A percentile compares a stretch with the other conserved stretches of the same genome.
Conservation (phyloP, 2,113 vertebrate species). For the Mormyrus lacerda region DNA sequence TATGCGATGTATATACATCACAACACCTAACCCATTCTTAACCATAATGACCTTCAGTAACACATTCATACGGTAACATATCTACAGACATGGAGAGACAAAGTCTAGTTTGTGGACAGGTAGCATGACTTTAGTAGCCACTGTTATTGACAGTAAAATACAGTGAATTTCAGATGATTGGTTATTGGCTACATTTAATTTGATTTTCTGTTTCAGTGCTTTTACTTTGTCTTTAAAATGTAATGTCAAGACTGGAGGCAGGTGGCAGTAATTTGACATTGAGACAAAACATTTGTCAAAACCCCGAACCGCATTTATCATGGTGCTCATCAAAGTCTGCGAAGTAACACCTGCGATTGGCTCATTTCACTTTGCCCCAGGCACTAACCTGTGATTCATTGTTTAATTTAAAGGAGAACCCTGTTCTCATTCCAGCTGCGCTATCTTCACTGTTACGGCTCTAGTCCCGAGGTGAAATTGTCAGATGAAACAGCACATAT, state of each 20-base stretch:
- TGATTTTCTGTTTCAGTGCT: background rate
- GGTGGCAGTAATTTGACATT: background rate
- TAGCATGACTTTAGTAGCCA: background rate
- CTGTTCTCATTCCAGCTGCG: background rate
- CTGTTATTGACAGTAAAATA: background rate
- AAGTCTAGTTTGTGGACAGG: background rate
- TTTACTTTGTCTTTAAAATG: background rate
- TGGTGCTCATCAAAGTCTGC: background rate
- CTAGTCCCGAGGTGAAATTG: background rate
- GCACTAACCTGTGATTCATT: constrained; percentile 1
- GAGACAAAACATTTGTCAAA: constrained; percentile 1
- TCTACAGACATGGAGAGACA: background rate
- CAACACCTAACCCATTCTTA: background rate
- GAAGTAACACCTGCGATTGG: background rate
- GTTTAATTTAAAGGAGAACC: background rate
- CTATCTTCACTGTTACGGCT: background rate
- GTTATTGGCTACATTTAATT: background rate
- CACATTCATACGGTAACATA: background rate
- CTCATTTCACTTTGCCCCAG: background rate
- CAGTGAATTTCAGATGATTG: background rate
- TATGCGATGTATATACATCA: background rate
- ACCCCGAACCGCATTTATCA: background rate
- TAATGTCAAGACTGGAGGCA: background rate
- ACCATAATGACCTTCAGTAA: background rate
- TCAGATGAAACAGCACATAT: background rate